Percentiles rank a stretch among this genome's conserved stretches.
phyloP scores from a whole-genome alignment of 2,113 vertebrate species.

The Taurulus bubalis region DNA sequence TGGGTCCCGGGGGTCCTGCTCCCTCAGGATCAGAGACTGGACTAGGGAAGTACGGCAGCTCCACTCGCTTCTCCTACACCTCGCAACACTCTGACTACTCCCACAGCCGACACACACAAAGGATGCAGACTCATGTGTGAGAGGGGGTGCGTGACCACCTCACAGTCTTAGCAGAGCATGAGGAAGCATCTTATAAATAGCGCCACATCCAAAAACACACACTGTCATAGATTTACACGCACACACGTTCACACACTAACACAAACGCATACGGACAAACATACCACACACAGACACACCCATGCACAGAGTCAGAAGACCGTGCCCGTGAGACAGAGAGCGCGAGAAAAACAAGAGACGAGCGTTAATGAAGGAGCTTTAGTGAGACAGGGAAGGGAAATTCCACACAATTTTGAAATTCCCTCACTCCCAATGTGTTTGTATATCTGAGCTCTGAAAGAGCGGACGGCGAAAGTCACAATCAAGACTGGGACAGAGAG shows the following conservation, averaged over 20 bases:
- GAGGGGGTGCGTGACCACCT: constrained; percentile 51
- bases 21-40: constrained; percentile 79
- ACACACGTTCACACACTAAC: constrained; percentile 49
- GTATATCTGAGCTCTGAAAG: constrained; percentile 75
- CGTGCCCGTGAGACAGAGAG: constrained; percentile 66
- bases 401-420: constrained; percentile 65
- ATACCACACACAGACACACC: constrained; percentile 22
- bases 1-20: constrained; percentile 71
- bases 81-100: constrained; percentile 97
- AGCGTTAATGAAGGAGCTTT: constrained; percentile 37
- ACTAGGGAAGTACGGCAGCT: constrained; percentile 90
- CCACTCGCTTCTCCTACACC: constrained; percentile 94
- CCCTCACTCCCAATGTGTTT: constrained; percentile 70
- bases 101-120: constrained; percentile 92
- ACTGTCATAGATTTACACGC: constrained; percentile 21
- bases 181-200: constrained; percentile 72
- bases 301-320: constrained; percentile 62
- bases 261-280: constrained; percentile 30
- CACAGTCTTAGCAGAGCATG: constrained; percentile 56
- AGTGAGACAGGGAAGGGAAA: constrained; percentile 73
- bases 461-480: constrained; percentile 83
- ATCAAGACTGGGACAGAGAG: constrained; percentile 78
- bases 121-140: constrained; percentile 99
- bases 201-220: constrained; percentile 57
- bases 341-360: constrained; percentile 9